Percentiles rank a stretch among this genome's conserved stretches.
phyloP scores from a whole-genome alignment of 30 jellyfish, hydroid and myxozoan genomes.

The Nemopilema nomurai region DNA sequence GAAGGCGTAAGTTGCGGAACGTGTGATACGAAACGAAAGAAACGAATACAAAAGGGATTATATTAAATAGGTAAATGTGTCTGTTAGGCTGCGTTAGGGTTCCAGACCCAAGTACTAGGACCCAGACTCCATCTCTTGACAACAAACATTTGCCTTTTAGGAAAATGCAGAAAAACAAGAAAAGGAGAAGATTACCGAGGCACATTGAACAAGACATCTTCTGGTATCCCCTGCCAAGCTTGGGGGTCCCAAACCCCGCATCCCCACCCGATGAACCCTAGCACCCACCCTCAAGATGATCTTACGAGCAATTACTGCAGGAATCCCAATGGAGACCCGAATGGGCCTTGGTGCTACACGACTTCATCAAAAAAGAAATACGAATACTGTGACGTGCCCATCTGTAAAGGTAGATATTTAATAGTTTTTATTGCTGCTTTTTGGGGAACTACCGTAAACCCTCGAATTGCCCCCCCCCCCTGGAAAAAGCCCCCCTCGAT shows the following conservation, averaged over 20 bases:
- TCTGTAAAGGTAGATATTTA: constrained; percentile 1
- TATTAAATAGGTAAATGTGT: too few species aligned
- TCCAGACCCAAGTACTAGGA: too few species aligned
- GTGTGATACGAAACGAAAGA: too few species aligned
- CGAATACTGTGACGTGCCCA: constrained; percentile 35
- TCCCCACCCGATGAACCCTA: constrained; percentile 13
- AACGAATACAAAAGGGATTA: too few species aligned
- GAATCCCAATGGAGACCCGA: constrained; percentile 41
- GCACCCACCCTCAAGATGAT: constrained; percentile 31
- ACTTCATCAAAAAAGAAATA: constrained; percentile 1
- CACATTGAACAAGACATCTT: constrained; percentile 6
- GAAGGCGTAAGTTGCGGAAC: too few species aligned
- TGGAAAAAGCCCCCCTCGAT: not conserved
- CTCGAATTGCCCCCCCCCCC: not conserved
- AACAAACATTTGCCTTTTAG: not conserved
- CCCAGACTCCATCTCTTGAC: not conserved
- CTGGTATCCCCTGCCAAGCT: constrained; percentile 22
- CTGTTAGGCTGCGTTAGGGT: too few species aligned
- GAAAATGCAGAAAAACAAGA: constrained; percentile 18
- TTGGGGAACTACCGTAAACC: not conserved
- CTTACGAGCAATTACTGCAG: constrained; percentile 31
- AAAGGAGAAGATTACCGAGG: constrained; percentile 33
- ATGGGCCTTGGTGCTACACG: constrained; percentile 67
- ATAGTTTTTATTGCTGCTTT: not conserved
- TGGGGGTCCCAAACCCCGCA: constrained; percentile 39